These are phyloP conservation scores for Fissipunctia ypsillon DNA, from an alignment of 2,888 invertebrate genomes.

Conservation along the genomic window DNA sequence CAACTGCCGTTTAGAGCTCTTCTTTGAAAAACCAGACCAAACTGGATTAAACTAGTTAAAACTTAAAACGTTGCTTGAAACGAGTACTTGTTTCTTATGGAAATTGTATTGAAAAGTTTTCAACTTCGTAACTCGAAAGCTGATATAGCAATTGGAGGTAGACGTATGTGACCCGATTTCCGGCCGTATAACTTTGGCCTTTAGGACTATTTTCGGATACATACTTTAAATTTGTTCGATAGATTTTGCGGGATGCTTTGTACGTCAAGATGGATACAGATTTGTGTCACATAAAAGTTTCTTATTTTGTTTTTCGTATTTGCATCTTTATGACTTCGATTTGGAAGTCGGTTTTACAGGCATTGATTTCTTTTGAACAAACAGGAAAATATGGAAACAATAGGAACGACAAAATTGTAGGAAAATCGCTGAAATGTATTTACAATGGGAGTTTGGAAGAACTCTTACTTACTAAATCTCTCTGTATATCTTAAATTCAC, in stretches of 20 bases:
- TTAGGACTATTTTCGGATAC: conserved; percentile 34
- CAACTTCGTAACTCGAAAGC: conserved; percentile 36
- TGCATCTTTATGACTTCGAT: conserved; percentile 41
- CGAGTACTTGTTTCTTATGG: conserved; percentile 48
- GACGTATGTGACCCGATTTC: conserved; percentile 24
- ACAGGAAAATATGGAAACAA: conserved; percentile 2
- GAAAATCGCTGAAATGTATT: neutral
- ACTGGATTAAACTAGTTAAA: conserved; percentile 55
- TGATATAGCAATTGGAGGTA: conserved; percentile 17
- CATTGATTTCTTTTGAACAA: conserved; percentile 40
- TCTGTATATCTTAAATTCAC: neutral
- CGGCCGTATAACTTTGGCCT: neutral
- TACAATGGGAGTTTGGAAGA: neutral
- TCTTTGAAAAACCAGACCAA: conserved; percentile 32
- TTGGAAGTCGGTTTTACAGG: conserved; percentile 27
- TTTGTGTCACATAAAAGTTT: conserved; percentile 47
- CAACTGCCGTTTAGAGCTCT: conserved; percentile 7
- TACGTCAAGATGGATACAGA: conserved; percentile 28
- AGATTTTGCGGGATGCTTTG: conserved; percentile 33
- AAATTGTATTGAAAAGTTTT: conserved; percentile 58
- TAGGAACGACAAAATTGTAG: neutral
- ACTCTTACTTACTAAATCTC: neutral
- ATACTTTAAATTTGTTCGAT: conserved; percentile 9
- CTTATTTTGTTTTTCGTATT: conserved; percentile 32
- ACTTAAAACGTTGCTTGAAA: conserved; percentile 55